Evolutionary conservation across 2,113 vertebrate species (phyloP).

Genomic region (Zapornia atra): DNA sequence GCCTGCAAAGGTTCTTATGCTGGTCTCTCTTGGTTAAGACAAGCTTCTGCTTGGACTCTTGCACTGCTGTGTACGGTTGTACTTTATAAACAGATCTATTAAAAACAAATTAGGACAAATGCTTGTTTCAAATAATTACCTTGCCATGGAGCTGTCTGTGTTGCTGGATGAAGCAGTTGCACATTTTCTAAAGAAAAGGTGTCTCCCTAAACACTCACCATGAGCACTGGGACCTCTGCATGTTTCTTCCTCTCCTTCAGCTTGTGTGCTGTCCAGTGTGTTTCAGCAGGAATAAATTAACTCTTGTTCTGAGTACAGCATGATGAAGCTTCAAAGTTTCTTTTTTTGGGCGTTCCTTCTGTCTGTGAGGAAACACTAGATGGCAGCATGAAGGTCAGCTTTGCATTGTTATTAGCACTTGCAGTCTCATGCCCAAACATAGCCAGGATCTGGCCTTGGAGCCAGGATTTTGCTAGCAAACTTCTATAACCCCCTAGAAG

Average conservation of each 20-base stretch:
- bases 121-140: neutral
- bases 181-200: neutral
- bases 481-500: neutral
- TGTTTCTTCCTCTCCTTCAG: neutral
- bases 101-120: neutral
- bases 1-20: neutral
- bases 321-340: neutral
- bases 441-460: neutral
- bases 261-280: neutral
- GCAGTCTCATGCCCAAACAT: neutral
- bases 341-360: neutral
- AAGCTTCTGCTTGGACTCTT: neutral
- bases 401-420: neutral
- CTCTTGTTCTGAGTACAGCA: neutral
- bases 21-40: neutral
- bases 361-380: neutral
- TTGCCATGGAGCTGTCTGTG: neutral
- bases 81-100: neutral
- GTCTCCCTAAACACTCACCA: neutral
- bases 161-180: neutral
- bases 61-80: neutral
- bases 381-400: slow-evolving; percentile 33
- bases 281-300: neutral
- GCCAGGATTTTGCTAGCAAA: neutral
- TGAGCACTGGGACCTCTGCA: neutral